Percentiles rank a stretch among this genome's conserved stretches.
Evolutionary conservation across 2,113 vertebrate genomes (phyloP).

Genomic region (Lepus americanus): DNA sequence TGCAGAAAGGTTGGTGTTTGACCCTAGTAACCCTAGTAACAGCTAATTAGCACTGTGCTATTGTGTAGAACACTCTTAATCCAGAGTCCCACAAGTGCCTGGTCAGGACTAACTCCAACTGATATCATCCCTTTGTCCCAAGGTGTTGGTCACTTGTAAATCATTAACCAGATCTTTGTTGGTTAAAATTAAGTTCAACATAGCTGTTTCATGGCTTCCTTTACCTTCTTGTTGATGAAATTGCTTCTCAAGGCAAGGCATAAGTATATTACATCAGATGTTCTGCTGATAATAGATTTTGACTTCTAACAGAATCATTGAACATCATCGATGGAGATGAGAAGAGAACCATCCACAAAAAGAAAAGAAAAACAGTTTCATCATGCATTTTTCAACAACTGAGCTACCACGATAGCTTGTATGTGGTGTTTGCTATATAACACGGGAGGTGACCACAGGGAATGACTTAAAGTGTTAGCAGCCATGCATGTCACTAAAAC

Average conservation of each 20-base stretch:
- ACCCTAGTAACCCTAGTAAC: neutral
- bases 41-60: neutral
- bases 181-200: neutral
- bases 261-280: constrained; percentile 36
- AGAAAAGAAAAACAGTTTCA: constrained; percentile 45
- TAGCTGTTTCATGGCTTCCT: neutral
- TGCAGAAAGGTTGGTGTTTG: neutral
- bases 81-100: neutral
- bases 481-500: neutral
- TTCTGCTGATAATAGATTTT: constrained; percentile 43
- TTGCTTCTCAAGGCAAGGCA: constrained; percentile 4
- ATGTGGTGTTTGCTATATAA: neutral
- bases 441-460: neutral
- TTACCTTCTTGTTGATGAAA: constrained; percentile 20
- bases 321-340: constrained; percentile 20
- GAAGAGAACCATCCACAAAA: neutral
- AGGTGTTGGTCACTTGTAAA: neutral
- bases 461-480: neutral
- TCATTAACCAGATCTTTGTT: neutral
- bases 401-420: neutral
- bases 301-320: neutral
- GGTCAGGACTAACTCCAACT: neutral
- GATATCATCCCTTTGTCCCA: neutral
- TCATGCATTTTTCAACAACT: constrained; percentile 1
- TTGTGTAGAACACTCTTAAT: neutral